Conservation (phyloP, 2,888 invertebrate genomes). For the Aphrophora alni region DNA sequence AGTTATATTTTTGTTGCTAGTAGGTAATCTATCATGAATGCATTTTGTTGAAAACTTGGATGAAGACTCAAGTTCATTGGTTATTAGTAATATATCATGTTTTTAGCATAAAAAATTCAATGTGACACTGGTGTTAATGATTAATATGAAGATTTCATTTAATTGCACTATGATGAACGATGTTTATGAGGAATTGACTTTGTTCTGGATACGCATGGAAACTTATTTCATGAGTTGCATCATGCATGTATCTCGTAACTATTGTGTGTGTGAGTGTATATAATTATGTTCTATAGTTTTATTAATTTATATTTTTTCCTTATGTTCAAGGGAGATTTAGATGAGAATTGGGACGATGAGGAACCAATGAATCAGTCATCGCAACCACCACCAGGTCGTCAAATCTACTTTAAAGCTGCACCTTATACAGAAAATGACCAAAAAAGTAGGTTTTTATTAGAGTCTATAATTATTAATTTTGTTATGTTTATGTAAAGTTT, state of each 20-base stretch:
- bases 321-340: slow-evolving; percentile 6
- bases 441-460: slow-evolving; percentile 50
- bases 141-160: too few relatives aligned
- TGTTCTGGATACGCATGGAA: background rate
- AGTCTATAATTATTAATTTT: too few relatives aligned
- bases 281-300: background rate
- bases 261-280: background rate
- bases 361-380: slow-evolving; percentile 51
- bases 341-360: slow-evolving; percentile 55
- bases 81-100: too few relatives aligned
- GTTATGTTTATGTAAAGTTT: too few relatives aligned
- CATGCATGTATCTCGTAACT: background rate
- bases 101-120: too few relatives aligned
- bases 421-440: slow-evolving; percentile 50
- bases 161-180: too few relatives aligned
- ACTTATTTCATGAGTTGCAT: background rate
- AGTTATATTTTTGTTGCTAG: too few relatives aligned
- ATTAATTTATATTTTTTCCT: background rate
- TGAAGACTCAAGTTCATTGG: too few relatives aligned
- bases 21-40: too few relatives aligned
- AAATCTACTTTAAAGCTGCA: slow-evolving; percentile 54
- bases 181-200: too few relatives aligned
- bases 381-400: slow-evolving; percentile 38
- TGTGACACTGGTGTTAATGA: too few relatives aligned
- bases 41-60: too few relatives aligned